Evolutionary conservation across 2,797 vertebrate species (phyloP).

Genomic region (Esox lucius): DNA sequence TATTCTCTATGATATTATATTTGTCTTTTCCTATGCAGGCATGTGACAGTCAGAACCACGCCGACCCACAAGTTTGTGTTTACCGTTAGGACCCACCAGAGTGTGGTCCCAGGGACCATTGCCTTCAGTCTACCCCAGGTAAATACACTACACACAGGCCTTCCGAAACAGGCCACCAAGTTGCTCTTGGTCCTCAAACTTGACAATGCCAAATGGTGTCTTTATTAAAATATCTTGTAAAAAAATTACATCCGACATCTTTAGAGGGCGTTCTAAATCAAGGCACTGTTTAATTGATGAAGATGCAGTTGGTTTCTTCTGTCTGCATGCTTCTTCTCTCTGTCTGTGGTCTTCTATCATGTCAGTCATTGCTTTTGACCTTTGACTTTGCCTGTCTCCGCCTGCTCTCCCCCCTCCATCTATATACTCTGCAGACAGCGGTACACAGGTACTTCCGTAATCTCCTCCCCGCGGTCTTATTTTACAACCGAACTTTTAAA

Average conservation of each 20-base stretch:
- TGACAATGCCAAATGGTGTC: neutral
- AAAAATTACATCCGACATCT: no score
- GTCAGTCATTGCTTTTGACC: constrained; percentile 55
- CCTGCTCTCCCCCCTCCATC: constrained; percentile 58
- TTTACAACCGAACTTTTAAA: constrained; percentile 35
- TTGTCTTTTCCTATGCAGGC: constrained; percentile 64
- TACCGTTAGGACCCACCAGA: constrained; percentile 82
- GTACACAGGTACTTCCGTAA: constrained; percentile 68
- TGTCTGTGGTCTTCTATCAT: constrained; percentile 54
- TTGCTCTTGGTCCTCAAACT: no score
- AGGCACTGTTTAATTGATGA: neutral
- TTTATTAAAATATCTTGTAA: neutral
- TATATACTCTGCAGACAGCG: constrained; percentile 57
- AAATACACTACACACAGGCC: constrained; percentile 18
- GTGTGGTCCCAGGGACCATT: constrained; percentile 80
- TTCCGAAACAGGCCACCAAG: neutral
- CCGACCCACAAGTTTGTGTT: constrained; percentile 87
- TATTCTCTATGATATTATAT: neutral
- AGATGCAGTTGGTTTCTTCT: neutral
- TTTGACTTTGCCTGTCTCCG: constrained; percentile 57
- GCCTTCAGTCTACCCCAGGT: constrained; percentile 97
- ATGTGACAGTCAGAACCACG: constrained; percentile 85
- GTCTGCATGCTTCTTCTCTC: constrained; percentile 37
- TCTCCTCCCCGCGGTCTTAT: constrained; percentile 56
- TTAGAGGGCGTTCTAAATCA: neutral